Percentiles rank a stretch among this genome's conserved stretches.
Evolutionary conservation across 2,113 vertebrate genomes (phyloP).

Genomic region (Tinamus guttatus): DNA sequence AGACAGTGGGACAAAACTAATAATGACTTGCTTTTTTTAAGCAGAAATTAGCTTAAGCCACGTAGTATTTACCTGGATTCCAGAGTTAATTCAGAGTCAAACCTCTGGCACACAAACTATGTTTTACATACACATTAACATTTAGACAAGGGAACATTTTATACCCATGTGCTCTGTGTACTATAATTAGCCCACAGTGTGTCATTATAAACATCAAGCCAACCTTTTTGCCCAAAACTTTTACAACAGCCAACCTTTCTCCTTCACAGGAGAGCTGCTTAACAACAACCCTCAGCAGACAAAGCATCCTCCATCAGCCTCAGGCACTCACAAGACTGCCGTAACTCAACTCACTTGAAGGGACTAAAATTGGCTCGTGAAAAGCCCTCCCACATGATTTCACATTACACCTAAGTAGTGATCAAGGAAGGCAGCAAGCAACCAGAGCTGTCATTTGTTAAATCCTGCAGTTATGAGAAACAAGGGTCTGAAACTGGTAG

Average conservation of each 20-base stretch:
- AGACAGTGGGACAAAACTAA: background rate
- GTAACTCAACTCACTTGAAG: background rate
- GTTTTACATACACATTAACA: background rate
- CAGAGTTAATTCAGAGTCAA: slow-evolving; percentile 38
- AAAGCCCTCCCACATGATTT: background rate
- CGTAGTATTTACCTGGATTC: background rate
- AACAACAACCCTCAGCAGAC: background rate
- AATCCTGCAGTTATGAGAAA: background rate
- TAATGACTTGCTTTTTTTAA: background rate
- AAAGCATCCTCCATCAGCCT: background rate
- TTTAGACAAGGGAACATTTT: background rate
- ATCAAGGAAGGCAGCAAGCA: background rate
- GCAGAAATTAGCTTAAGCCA: background rate
- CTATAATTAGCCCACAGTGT: background rate
- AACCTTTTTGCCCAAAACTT: background rate
- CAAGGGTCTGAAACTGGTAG: background rate
- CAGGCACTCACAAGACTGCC: background rate
- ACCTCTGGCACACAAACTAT: background rate
- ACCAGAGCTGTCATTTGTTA: background rate
- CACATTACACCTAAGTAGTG: background rate
- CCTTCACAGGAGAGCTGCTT: background rate
- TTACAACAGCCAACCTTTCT: background rate
- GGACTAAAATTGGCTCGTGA: background rate
- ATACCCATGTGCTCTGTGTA: background rate
- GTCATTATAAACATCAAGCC: background rate